Evolutionary conservation across 1,140 invertebrate species (phyloP).

Genomic region (Harpegnathos saltator): DNA sequence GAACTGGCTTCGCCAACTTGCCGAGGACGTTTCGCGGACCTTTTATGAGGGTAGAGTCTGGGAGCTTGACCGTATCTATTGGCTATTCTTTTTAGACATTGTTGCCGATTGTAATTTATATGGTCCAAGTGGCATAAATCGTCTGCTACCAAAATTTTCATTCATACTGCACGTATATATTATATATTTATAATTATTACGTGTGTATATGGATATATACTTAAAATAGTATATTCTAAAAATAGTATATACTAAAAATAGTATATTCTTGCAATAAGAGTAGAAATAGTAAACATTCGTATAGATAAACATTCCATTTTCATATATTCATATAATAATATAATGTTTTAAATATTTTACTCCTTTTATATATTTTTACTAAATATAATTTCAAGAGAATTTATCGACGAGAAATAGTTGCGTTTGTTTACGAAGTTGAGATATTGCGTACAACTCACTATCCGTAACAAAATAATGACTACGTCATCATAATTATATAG

Average conservation of each 20-base stretch:
- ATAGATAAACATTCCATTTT: too few species aligned
- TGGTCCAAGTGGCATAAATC: neutral
- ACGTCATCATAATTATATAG: slow-evolving; percentile 8
- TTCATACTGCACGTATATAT: too few species aligned
- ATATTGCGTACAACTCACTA: neutral
- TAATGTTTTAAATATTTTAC: slow-evolving; percentile 1
- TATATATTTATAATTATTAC: too few species aligned
- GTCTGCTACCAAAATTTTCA: neutral
- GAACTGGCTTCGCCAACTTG: slow-evolving; percentile 54
- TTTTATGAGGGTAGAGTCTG: slow-evolving; percentile 59
- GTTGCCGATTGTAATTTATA: slow-evolving; percentile 42
- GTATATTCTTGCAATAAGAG: too few species aligned
- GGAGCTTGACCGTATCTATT: slow-evolving; percentile 1
- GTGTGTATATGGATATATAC: too few species aligned
- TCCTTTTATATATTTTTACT: neutral
- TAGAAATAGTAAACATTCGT: too few species aligned
- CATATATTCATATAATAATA: neutral
- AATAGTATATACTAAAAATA: too few species aligned
- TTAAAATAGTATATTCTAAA: too few species aligned
- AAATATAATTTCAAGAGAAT: neutral
- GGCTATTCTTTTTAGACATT: slow-evolving; percentile 61
- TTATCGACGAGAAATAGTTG: neutral
- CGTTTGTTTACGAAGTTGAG: neutral
- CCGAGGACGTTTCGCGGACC: slow-evolving; percentile 52
- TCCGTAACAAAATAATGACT: neutral